Base-by-base conservation (phyloP, 2,888 invertebrate genomes). In the Drosophila parthenogenetica region DNA sequence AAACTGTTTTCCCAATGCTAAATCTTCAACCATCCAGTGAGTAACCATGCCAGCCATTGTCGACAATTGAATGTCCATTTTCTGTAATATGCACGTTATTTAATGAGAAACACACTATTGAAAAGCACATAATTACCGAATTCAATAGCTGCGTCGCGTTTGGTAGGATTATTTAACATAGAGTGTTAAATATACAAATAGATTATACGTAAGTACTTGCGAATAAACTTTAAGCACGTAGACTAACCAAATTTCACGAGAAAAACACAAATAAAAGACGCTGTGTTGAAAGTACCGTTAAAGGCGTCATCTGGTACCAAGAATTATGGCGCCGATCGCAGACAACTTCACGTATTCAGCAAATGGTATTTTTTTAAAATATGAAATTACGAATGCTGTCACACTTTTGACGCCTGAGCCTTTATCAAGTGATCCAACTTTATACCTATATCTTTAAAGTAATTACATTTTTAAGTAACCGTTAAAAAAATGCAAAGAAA, bases 261-360 rank as follows among this genome's bases (percentile, higher is more conserved):
- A 53, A 40, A 48, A 22, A 49, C 11, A 62, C 29, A 42, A 61
- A 40, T 29, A 19, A 32, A 25, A 22, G 13, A 14, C 35, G 55
- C 45, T 2, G 25, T 14, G 22, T 32, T 57, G 16, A 35, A 16
- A 43, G 37, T 58, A 76, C 73, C 73, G 73, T 74, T 74, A 74
- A 13, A 11, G 58, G 25, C 46, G 50, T 25, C 77, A 71, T 58
- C 46, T 74, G 61, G 10, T 8, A 4, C 1, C 19, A 17, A 22
- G n/a, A 19, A 14, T 13, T 13, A 69, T 49, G 13, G 42, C 40
- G 17, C 37, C n/a, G 29, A 75, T 45, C 40, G 51, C 55, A 51
- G n/a, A 49, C 50, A 57, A 32, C 32, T 43, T 58, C 50, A 29
- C 13, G 57, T 46, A 13, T 3, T 8, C 14, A 39, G 43, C 10